Percentiles rank a stretch among this genome's conserved stretches.
These are phyloP conservation scores for Seriola quinqueradiata DNA, from an alignment of 2,113 vertebrate species.

Conservation along the genomic window DNA sequence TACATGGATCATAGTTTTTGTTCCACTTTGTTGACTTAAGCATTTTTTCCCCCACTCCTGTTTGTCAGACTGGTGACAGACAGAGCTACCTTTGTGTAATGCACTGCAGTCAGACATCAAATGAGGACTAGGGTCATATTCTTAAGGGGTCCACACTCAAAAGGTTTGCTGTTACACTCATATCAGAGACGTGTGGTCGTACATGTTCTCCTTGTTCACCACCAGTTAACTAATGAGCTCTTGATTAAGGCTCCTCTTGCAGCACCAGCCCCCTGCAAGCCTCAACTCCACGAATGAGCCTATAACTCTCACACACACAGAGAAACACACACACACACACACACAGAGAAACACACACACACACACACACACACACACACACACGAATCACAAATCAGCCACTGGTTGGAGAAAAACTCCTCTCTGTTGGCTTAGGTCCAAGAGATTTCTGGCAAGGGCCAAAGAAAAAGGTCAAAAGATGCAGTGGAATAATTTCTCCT, in stretches of 20 bases:
- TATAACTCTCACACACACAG: neutral
- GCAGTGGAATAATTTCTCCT: slow-evolving; percentile 35
- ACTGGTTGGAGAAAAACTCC: slow-evolving; percentile 20
- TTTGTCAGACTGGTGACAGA: slow-evolving; percentile 12
- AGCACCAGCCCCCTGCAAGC: slow-evolving; percentile 10
- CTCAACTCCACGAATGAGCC: slow-evolving; percentile 25
- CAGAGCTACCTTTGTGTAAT: slow-evolving; percentile 16
- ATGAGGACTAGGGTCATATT: neutral
- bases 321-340: too few relatives aligned
- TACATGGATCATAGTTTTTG: neutral
- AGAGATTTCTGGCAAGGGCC: slow-evolving; percentile 54
- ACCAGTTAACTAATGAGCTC: slow-evolving; percentile 44
- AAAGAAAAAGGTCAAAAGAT: slow-evolving; percentile 64
- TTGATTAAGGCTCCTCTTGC: slow-evolving; percentile 47
- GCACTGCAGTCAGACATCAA: slow-evolving; percentile 3
- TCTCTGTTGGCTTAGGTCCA: slow-evolving; percentile 53
- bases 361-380: neutral
- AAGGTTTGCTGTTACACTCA: slow-evolving; percentile 7
- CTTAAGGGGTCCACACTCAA: slow-evolving; percentile 2
- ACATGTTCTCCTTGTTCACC: slow-evolving; percentile 23
- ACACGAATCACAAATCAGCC: slow-evolving; percentile 51
- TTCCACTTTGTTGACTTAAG: slow-evolving; percentile 25
- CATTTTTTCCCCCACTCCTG: neutral
- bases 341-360: too few relatives aligned
- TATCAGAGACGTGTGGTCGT: slow-evolving; percentile 1